Evolutionary conservation across 2,797 vertebrate genomes (phyloP).

Genomic region (Tapera naevia): DNA sequence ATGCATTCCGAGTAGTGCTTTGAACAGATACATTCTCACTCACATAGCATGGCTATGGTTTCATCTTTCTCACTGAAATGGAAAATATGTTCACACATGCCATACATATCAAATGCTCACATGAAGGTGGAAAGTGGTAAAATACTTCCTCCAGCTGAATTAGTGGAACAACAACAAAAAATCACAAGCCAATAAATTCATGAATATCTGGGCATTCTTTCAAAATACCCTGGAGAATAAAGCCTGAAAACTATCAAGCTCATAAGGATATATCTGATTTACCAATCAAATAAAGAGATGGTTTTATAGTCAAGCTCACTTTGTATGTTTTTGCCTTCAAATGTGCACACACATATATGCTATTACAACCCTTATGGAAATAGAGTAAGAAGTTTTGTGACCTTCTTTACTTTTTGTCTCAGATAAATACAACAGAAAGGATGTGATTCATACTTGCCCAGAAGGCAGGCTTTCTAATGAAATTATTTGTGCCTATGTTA

Average conservation of each 20-base stretch:
- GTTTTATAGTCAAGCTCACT: neutral
- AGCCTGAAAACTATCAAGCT: neutral
- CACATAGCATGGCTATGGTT: rapidly evolving
- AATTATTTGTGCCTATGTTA: neutral
- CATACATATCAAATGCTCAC: neutral
- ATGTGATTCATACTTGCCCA: constrained; percentile 27
- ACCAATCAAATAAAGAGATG: neutral
- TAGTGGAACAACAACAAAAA: neutral
- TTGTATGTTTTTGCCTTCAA: neutral
- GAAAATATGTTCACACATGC: neutral
- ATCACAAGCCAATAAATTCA: neutral
- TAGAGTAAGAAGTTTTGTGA: neutral
- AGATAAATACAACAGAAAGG: neutral
- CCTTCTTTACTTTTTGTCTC: neutral
- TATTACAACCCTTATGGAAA: neutral
- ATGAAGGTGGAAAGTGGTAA: neutral
- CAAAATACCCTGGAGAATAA: neutral
- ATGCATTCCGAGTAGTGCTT: neutral
- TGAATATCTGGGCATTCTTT: neutral
- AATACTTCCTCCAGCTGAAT: neutral
- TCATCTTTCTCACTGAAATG: neutral
- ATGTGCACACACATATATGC: neutral
- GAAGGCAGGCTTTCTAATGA: neutral
- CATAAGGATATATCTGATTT: neutral
- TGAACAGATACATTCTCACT: neutral